Conservation (phyloP, 2,113 vertebrate species). For the Alexandromys fortis region DNA sequence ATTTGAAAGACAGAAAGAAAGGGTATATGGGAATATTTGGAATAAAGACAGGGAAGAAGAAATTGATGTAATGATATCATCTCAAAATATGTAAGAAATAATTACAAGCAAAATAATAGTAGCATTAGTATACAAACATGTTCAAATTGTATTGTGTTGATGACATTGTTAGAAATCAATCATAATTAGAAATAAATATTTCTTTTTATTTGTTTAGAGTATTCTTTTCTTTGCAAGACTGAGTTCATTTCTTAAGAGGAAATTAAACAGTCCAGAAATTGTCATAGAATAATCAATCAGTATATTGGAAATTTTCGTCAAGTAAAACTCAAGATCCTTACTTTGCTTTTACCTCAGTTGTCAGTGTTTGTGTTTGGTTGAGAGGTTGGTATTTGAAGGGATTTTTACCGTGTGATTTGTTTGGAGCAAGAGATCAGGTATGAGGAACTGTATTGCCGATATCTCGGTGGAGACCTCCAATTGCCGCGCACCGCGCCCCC, state of each 20-base stretch:
- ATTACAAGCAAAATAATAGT: background rate
- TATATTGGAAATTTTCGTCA: background rate
- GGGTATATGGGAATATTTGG: background rate
- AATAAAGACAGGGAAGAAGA: background rate
- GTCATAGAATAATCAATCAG: background rate
- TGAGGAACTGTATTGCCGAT: too few species aligned
- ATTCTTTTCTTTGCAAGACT: background rate
- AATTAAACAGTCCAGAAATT: background rate
- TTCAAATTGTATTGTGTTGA: background rate
- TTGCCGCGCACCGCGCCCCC: too few species aligned
- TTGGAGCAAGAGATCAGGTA: background rate
- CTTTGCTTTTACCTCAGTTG: background rate
- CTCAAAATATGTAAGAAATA: background rate
- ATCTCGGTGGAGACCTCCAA: too few species aligned
- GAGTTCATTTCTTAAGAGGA: background rate
- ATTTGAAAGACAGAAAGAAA: background rate
- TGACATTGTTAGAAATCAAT: background rate
- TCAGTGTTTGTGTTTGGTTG: background rate
- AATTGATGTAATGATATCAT: background rate
- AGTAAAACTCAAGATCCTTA: background rate
- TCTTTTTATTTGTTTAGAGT: background rate
- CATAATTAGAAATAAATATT: background rate
- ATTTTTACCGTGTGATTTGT: background rate
- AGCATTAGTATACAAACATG: background rate
- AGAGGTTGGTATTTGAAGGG: background rate